phyloP scores from a whole-genome alignment of 2,113 vertebrate genomes.

The Morone chrysops region DNA sequence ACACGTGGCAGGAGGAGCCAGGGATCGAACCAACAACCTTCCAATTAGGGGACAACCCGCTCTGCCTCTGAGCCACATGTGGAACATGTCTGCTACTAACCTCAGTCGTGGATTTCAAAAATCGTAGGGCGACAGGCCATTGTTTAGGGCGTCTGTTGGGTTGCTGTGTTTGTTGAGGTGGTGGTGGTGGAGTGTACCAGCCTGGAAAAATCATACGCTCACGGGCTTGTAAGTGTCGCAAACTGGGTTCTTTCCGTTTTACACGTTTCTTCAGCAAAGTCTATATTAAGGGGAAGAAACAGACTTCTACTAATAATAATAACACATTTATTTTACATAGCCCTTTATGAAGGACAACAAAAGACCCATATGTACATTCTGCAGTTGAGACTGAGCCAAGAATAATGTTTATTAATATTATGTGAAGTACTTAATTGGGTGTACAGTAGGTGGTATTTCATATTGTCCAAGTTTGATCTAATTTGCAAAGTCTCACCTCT shows the following conservation, averaged over 20 bases:
- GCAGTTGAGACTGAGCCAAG: background rate
- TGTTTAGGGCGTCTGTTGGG: background rate
- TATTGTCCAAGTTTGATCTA: background rate
- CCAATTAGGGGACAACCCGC: too few relatives aligned
- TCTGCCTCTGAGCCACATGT: too few relatives aligned
- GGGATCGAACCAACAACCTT: too few relatives aligned
- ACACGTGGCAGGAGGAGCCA: too few relatives aligned
- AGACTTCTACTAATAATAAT: background rate
- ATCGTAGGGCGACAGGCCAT: slow-evolving; percentile 43
- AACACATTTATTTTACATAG: too few relatives aligned
- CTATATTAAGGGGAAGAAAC: slow-evolving; percentile 28
- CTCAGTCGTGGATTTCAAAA: slow-evolving; percentile 18
- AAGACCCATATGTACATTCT: background rate
- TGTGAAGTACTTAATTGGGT: background rate
- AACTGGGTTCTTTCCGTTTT: slow-evolving; percentile 16
- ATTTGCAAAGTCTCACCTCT: slow-evolving; percentile 75
- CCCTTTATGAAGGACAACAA: too few relatives aligned
- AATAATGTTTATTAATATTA: too few relatives aligned
- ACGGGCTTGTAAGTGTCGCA: slow-evolving; percentile 29
- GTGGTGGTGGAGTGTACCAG: slow-evolving; percentile 37
- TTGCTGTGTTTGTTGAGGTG: slow-evolving; percentile 14
- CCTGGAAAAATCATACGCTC: slow-evolving; percentile 56
- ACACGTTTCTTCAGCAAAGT: slow-evolving; percentile 55
- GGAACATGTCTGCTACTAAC: slow-evolving; percentile 31
- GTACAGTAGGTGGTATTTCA: background rate